Conservation (phyloP, 2,888 invertebrate species). For the Thecocarcelia acutangulata region DNA sequence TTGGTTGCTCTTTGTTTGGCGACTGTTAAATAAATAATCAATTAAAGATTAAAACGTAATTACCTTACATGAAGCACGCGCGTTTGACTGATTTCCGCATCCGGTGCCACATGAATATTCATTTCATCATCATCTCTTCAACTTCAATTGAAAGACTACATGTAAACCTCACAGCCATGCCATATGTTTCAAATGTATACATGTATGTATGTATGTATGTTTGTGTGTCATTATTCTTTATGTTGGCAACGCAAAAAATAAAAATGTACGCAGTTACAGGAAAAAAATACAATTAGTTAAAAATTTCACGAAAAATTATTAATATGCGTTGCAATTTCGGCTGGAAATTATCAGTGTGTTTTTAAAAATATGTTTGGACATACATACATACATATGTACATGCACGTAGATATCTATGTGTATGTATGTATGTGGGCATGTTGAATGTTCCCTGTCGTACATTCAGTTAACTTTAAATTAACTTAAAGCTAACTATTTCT, state of each 20-base stretch:
- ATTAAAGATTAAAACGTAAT: conserved; percentile 55
- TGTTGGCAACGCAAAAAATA: conserved; percentile 13
- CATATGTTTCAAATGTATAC: background rate
- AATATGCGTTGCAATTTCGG: conserved; percentile 33
- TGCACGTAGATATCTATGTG: no score
- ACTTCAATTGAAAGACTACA: background rate
- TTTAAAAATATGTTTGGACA: background rate
- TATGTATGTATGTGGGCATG: background rate
- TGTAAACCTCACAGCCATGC: background rate
- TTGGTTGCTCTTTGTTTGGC: conserved; percentile 2
- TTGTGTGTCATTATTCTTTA: conserved; percentile 8
- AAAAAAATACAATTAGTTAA: conserved; percentile 50
- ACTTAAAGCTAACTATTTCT: no score
- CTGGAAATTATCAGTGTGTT: conserved; percentile 17
- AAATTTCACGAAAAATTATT: conserved; percentile 57
- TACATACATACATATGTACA: no score
- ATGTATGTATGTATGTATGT: background rate
- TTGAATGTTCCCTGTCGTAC: background rate
- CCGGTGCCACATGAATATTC: conserved; percentile 49
- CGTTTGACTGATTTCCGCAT: conserved; percentile 59
- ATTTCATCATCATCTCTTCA: conserved; percentile 38
- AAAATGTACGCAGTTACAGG: conserved; percentile 4
- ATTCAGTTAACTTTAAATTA: no score
- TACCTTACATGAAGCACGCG: conserved; percentile 47
- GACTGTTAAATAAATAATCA: conserved; percentile 18